Evolutionary conservation across 2,888 invertebrate species (phyloP), one percentile per base, ranked within the genome.

Genomic region (Ametastegia equiseti): DNA sequence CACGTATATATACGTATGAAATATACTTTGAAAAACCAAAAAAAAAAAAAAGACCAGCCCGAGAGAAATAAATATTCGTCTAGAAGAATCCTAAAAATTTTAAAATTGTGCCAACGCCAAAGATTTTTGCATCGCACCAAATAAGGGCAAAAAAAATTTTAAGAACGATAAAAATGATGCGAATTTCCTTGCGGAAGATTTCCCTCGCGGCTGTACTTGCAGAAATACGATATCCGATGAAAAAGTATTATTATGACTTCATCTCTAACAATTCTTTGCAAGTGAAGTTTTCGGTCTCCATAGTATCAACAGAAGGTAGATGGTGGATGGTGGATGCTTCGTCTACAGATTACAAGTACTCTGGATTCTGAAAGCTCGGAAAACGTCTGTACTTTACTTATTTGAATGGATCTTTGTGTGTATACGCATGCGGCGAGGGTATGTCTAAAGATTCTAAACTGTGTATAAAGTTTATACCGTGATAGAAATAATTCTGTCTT

Each of bases 351-450:
- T 71, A 36, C 45, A 27, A 47, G 27, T 67, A n/a, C 39, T 27
- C 71, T 15, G 19, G 71, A 15, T 15, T 15, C 30, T 71, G 47
- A 71, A 71, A 45, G 45, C 27, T 30, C 5, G 3, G 47, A 47
- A 30, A 19, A 71, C 15, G n/a, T 47, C 71, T 71, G 23, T 71
- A 47, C 71, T 47, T 71, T 30, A 71, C 71, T 71, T 47, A 47
- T 71, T 71, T 47, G n/a, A 71, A 71, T 71, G 47, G 45, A 71
- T 71, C 71, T 71, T 54, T 75, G 36, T 36, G 23, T 23, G 9
- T 50, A 50, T 19, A 50, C 9, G 19, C 19, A 6, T 50, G 19
- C 19, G 5, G 54, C 19, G 7, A 27, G 13, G 63, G 27, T 63
- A n/a, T 33, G 30, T 63, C 30, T 33, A 23, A 54, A 11, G 23